Conservation (phyloP, 2,888 invertebrate species). For the Apodemia duryi region DNA sequence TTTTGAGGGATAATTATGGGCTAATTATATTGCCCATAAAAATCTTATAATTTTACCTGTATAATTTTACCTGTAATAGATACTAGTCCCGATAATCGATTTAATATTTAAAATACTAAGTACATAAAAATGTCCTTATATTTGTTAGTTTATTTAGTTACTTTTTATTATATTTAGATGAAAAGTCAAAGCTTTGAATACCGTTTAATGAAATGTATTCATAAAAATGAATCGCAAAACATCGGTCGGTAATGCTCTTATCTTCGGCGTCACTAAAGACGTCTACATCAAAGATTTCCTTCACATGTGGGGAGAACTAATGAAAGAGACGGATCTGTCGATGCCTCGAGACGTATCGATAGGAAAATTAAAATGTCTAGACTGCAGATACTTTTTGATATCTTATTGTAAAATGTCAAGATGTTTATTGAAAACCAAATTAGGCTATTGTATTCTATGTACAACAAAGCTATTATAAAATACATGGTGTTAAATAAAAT, state of each 20-base stretch:
- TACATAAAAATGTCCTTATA: no score
- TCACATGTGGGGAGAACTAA: conserved; percentile 17
- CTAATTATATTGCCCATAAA: no score
- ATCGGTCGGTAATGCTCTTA: conserved; percentile 54
- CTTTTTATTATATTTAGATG: not conserved
- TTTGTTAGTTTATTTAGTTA: no score
- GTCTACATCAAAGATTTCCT: conserved; percentile 66
- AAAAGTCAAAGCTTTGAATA: conserved; percentile 19
- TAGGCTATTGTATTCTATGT: no score
- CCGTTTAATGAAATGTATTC: conserved; percentile 32
- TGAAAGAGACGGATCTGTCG: conserved; percentile 45
- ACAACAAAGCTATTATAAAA: no score
- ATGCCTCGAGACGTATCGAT: conserved; percentile 60
- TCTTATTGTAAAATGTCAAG: not conserved
- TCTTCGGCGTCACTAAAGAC: conserved; percentile 57
- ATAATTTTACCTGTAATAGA: no score
- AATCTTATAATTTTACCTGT: no score
- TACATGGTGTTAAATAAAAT: no score
- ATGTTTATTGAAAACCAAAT: no score
- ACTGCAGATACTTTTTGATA: conserved; percentile 37
- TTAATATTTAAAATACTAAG: no score
- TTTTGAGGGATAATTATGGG: no score
- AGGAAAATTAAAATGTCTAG: conserved; percentile 79
- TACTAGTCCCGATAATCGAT: no score
- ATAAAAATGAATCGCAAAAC: conserved; percentile 33